Conservation (phyloP, 1,140 invertebrate genomes). For the Onthophagus taurus region DNA sequence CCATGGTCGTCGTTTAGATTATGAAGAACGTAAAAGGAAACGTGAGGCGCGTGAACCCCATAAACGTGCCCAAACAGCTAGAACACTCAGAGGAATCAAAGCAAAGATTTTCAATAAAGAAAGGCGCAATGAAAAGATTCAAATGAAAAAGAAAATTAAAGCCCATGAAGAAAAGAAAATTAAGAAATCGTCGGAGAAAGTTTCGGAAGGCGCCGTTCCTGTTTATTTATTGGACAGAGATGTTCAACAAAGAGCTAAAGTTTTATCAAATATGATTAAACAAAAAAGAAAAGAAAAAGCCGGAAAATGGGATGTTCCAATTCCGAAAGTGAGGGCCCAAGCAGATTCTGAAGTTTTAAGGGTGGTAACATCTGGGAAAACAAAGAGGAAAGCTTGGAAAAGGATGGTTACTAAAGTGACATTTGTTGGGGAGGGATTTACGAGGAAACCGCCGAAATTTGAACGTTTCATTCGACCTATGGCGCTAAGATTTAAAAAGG, state of each 20-base stretch:
- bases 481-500: constrained; percentile 92
- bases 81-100: constrained; percentile 88
- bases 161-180: constrained; percentile 86
- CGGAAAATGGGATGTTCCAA: constrained; percentile 99
- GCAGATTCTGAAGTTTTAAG: constrained; percentile 98
- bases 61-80: constrained; percentile 80
- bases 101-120: constrained; percentile 98
- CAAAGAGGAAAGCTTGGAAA: constrained; percentile 96
- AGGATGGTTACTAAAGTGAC: constrained; percentile 99
- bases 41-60: constrained; percentile 88
- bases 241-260: constrained; percentile 86
- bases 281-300: constrained; percentile 99
- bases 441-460: constrained; percentile 98
- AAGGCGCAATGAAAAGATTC: constrained; percentile 94
- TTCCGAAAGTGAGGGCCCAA: constrained; percentile 95
- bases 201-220: constrained; percentile 85
- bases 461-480: constrained; percentile 98
- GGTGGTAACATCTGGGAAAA: constrained; percentile 90
- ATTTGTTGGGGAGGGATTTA: constrained; percentile 97
- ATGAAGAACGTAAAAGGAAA: constrained; percentile 95
- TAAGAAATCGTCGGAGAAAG: constrained; percentile 75
- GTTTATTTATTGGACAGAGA: constrained; percentile 96
- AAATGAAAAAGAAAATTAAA: constrained; percentile 97
- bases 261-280: constrained; percentile 99
- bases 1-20: constrained; percentile 91